Percentiles rank a stretch among this genome's conserved stretches.
Evolutionary conservation across 1,140 invertebrate genomes (phyloP).

Genomic region (Apis laboriosa): DNA sequence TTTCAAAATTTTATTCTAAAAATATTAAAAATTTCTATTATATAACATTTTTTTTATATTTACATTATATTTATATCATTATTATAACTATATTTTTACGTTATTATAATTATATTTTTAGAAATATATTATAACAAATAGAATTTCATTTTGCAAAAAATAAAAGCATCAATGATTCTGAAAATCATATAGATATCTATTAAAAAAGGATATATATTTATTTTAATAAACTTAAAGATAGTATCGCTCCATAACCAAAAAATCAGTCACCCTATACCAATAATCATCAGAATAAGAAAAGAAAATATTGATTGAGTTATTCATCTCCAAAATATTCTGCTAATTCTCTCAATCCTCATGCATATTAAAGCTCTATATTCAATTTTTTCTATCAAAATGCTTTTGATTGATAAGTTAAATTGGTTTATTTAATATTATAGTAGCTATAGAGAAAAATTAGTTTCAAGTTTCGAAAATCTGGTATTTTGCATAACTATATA

Average conservation of each 20-base stretch:
- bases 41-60: no score
- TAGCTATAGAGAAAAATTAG: neutral
- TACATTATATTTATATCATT: no score
- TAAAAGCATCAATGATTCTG: neutral
- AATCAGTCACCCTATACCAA: neutral
- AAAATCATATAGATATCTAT: neutral
- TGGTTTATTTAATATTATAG: neutral
- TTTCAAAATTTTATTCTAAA: no score
- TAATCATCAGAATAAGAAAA: neutral
- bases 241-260: neutral
- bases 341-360: neutral
- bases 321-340: neutral
- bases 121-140: neutral
- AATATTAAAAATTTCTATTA: no score
- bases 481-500: constrained; percentile 1
- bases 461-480: neutral
- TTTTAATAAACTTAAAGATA: neutral
- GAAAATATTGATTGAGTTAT: neutral
- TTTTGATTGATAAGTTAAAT: neutral
- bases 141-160: neutral
- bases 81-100: no score
- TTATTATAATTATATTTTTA: no score
- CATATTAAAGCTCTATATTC: neutral
- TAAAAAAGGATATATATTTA: neutral
- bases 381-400: neutral